These are phyloP conservation scores for Chamaea fasciata DNA, from an alignment of 2,113 vertebrate species.

Conservation along the genomic window DNA sequence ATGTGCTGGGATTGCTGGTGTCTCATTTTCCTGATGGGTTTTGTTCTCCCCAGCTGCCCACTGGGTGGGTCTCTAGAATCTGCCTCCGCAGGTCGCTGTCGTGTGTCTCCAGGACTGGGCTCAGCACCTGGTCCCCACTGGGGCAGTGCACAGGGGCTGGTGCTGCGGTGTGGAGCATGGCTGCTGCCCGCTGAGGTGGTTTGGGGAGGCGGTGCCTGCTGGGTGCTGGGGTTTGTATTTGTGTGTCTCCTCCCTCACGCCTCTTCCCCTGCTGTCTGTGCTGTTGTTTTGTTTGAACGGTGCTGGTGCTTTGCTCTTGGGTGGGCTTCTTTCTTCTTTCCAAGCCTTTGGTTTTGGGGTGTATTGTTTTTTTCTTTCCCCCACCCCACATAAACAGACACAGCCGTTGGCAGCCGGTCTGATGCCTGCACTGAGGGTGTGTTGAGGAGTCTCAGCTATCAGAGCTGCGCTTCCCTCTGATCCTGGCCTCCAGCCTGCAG, in stretches of 20 bases:
- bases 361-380: conserved; percentile 33
- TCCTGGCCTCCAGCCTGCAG: background rate
- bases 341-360: conserved; percentile 48
- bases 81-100: background rate
- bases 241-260: background rate
- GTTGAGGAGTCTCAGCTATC: background rate
- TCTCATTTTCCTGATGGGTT: background rate
- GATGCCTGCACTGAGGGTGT: background rate
- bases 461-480: background rate
- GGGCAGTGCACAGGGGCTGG: background rate
- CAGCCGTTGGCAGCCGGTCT: background rate
- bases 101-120: background rate
- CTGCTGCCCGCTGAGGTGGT: background rate
- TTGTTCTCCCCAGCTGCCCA: background rate
- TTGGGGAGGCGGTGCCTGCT: background rate
- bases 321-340: conserved; percentile 49
- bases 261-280: background rate
- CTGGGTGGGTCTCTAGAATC: background rate
- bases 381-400: conserved; percentile 11
- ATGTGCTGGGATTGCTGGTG: background rate
- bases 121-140: background rate
- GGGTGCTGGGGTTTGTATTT: background rate
- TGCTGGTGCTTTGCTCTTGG: conserved; percentile 48
- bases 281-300: conserved; percentile 21
- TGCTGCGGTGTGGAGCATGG: background rate